These are phyloP conservation scores for Drosophila atroscutellata DNA, from an alignment of 2,888 invertebrate species.

Conservation along the genomic window DNA sequence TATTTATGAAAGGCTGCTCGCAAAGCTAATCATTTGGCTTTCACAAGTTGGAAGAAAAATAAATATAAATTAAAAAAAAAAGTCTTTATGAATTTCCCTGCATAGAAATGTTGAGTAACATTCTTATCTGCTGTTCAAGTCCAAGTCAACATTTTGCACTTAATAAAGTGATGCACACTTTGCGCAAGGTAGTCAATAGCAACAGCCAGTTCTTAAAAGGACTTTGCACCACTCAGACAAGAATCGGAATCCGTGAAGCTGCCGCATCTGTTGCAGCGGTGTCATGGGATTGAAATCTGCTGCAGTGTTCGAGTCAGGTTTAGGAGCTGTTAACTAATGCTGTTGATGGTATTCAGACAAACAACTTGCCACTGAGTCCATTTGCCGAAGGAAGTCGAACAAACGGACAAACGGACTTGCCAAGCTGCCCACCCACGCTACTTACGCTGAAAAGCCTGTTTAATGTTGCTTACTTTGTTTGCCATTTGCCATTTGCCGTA, in stretches of 20 bases:
- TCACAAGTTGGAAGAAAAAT: background rate
- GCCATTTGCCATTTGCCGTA: conserved; percentile 64
- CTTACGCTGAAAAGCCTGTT: conserved; percentile 71
- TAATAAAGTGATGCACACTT: conserved; percentile 14
- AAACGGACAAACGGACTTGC: background rate
- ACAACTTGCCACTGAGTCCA: conserved; percentile 4
- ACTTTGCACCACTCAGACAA: conserved; percentile 16
- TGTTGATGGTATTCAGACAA: conserved; percentile 21
- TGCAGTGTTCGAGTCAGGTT: background rate
- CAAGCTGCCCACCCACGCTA: conserved; percentile 69
- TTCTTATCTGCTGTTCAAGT: background rate
- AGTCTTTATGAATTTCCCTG: background rate
- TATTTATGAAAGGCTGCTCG: background rate
- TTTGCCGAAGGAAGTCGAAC: conserved; percentile 1
- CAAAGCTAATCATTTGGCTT: background rate
- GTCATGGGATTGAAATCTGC: conserved; percentile 32
- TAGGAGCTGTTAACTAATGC: conserved; percentile 31
- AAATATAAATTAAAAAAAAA: background rate
- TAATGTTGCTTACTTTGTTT: conserved; percentile 75
- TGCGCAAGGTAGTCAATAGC: conserved; percentile 12
- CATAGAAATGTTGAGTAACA: background rate
- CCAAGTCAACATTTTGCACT: conserved; percentile 7
- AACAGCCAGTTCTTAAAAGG: conserved; percentile 22
- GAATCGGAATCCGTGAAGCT: background rate
- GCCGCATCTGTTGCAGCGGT: conserved; percentile 39